Evolutionary conservation across 2,113 vertebrate species (phyloP), one percentile per base, ranked within the genome.

Genomic region (Stigmatopora nigra): DNA sequence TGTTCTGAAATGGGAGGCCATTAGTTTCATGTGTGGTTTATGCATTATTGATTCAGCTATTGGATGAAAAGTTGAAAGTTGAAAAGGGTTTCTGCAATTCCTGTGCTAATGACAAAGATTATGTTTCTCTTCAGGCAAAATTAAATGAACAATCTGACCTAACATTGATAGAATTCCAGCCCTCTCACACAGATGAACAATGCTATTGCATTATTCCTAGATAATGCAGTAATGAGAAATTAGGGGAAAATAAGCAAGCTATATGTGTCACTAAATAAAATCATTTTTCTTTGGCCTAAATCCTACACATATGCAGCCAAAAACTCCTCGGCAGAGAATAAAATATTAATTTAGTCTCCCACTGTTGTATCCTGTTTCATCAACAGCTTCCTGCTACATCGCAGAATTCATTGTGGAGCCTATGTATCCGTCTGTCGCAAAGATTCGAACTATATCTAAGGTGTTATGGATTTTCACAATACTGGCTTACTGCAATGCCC

Each of bases 21-120:
- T 70, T 70, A 62, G 57, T 59, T 67, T 57, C 49, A 44, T 63
- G 70, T 53, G 49, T 20, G 58, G n/a, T 7, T 22, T 52, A 65
- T 64, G 53, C 46, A 45, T 62, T 71, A 71, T 65, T 65, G 57
- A 66, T 55, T 60, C 72, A 69, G 70, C 64, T 66, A 57, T 53
- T 61, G 49, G 52, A 61, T 69, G 17, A 15, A 38, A 73, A 48
- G 52, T 55, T 65, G 25, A 31, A 31, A 31, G 25, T 38, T 61
- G 25, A 31, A 31, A 65, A 67, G 55, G 63, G 68, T 58, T 58
- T 56, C 44, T 69, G 64, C 46, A 46, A 72, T 51, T 60, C 47
- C n/a, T 20, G 31, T 49, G 41, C 57, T 49, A 59, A 64, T 47
- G 59, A 48, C 20, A 45, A 67, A 48, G 22, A 70, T 64, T 44